Evolutionary conservation across 2,888 invertebrate genomes (phyloP).

Genomic region (Philereme vetulata): DNA sequence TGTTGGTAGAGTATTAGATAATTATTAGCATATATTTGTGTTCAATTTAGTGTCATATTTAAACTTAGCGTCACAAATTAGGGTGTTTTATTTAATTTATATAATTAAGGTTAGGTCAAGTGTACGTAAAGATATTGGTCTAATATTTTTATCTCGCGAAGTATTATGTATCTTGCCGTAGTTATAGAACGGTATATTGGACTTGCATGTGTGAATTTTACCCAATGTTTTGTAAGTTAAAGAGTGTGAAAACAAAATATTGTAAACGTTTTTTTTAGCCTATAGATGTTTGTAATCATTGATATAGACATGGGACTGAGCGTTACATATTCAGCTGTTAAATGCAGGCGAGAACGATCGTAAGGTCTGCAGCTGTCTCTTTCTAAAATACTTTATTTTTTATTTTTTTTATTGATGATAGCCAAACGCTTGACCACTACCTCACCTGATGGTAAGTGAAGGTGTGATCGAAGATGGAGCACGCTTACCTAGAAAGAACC

Average conservation of each 20-base stretch:
- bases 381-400: no score
- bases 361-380: no score
- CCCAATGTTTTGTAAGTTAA: conserved; percentile 8
- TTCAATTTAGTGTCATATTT: conserved; percentile 82
- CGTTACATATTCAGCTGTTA: no score
- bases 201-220: conserved; percentile 13
- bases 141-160: conserved; percentile 56
- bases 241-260: conserved; percentile 6
- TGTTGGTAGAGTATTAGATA: conserved; percentile 28
- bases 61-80: conserved; percentile 67
- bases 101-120: conserved; percentile 41
- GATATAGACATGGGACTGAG: no score
- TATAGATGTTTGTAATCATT: no score
- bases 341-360: no score
- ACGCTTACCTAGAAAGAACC: no score
- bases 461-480: no score
- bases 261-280: conserved; percentile 8
- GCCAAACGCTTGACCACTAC: no score
- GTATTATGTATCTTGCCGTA: conserved; percentile 69
- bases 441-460: no score
- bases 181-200: conserved; percentile 30
- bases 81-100: conserved; percentile 44
- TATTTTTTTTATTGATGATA: no score
- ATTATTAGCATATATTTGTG: conserved; percentile 60
- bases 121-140: conserved; percentile 51